Evolutionary conservation across 2,113 vertebrate genomes (phyloP).

Genomic region (Prolemur simus): DNA sequence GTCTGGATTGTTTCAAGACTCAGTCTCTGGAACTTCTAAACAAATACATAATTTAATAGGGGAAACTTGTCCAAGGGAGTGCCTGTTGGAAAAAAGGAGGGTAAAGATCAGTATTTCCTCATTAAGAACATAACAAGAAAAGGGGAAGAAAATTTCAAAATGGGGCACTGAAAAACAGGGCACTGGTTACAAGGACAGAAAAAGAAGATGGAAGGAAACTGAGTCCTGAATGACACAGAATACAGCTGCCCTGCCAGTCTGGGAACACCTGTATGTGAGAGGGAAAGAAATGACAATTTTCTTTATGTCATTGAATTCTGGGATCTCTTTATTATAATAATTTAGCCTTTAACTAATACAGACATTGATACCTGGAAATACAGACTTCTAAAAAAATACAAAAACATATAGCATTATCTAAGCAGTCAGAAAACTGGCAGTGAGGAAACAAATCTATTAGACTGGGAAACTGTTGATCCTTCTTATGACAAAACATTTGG

Average conservation of each 20-base stretch:
- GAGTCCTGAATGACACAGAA: background rate
- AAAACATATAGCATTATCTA: background rate
- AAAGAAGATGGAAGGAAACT: background rate
- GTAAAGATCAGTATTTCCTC: too few relatives aligned
- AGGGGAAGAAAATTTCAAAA: too few relatives aligned
- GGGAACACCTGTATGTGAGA: background rate
- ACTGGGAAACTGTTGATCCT: background rate
- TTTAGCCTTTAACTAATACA: background rate
- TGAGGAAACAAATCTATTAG: background rate
- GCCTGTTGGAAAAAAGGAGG: too few relatives aligned
- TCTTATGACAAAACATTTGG: background rate
- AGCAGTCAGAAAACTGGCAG: background rate
- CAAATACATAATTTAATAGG: too few relatives aligned
- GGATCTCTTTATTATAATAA: background rate
- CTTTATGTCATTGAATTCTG: background rate
- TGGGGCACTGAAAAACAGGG: too few relatives aligned
- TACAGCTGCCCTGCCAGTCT: background rate
- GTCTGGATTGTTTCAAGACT: too few relatives aligned
- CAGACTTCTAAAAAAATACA: background rate
- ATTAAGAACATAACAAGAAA: too few relatives aligned
- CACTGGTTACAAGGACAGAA: background rate
- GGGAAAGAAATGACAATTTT: background rate
- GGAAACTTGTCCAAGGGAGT: too few relatives aligned
- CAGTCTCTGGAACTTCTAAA: too few relatives aligned
- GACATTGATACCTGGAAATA: background rate